phyloP scores from a whole-genome alignment of 2,888 invertebrate genomes.

The Agrotis puta region DNA sequence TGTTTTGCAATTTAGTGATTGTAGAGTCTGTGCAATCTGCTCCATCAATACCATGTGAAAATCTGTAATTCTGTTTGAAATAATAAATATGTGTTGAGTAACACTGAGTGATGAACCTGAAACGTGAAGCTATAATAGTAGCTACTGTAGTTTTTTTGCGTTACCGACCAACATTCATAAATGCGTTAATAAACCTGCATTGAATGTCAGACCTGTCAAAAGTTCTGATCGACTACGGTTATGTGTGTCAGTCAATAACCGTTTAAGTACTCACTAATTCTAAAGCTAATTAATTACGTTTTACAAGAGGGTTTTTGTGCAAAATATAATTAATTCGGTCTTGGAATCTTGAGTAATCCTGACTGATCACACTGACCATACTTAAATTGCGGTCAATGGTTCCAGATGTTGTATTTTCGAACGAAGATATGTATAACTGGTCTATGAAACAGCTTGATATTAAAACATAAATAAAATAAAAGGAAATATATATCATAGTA shows the following conservation, averaged over 20 bases:
- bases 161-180: conserved; percentile 15
- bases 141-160: conserved; percentile 4
- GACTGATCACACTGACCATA: conserved; percentile 14
- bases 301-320: background rate
- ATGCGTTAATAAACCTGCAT: conserved; percentile 8
- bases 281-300: conserved; percentile 8
- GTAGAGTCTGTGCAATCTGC: conserved; percentile 28
- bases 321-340: background rate
- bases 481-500: conserved; percentile 6
- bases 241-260: conserved; percentile 10
- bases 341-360: conserved; percentile 11
- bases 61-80: conserved; percentile 40
- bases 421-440: background rate
- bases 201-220: conserved; percentile 23
- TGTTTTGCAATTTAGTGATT: conserved; percentile 50
- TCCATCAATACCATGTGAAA: conserved; percentile 41
- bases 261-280: background rate
- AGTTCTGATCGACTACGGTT: background rate
- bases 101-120: conserved; percentile 20
- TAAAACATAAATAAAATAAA: background rate
- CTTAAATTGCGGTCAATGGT: conserved; percentile 32
- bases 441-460: background rate
- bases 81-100: conserved; percentile 20
- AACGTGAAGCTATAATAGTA: background rate
- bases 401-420: conserved; percentile 23